phyloP scores from a whole-genome alignment of 2,888 invertebrate genomes.

The Spodoptera picta region DNA sequence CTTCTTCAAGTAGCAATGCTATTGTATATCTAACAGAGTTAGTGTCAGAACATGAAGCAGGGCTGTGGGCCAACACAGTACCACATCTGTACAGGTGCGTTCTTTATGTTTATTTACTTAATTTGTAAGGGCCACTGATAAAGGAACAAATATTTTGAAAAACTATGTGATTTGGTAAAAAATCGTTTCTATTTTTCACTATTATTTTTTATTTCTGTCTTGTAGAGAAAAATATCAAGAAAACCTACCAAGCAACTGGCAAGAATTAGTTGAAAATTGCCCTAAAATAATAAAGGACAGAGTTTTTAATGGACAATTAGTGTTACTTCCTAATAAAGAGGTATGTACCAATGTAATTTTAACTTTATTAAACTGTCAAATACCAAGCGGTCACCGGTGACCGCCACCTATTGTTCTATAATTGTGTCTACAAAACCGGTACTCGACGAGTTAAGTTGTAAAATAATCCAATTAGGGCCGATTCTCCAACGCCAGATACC shows the following conservation, averaged over 20 bases:
- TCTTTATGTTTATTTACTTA: neutral
- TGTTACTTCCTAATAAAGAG: constrained; percentile 82
- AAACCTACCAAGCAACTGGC: constrained; percentile 92
- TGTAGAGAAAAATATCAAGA: constrained; percentile 90
- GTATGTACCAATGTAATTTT: constrained; percentile 60
- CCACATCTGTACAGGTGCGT: constrained; percentile 87
- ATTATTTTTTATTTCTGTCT: constrained; percentile 30
- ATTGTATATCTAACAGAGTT: constrained; percentile 73
- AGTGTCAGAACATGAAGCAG: constrained; percentile 85
- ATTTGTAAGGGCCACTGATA: no score
- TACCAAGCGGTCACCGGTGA: no score
- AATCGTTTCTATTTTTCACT: neutral
- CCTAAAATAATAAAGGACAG: constrained; percentile 87
- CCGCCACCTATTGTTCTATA: no score
- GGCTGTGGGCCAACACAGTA: constrained; percentile 89
- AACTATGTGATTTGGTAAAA: no score
- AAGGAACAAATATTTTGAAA: no score
- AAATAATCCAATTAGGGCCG: neutral
- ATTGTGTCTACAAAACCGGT: no score
- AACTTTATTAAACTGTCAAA: no score
- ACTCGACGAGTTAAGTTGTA: no score
- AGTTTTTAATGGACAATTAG: constrained; percentile 83
- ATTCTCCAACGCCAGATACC: no score
- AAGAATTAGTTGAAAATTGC: constrained; percentile 89
- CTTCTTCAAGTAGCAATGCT: constrained; percentile 67